phyloP scores from a whole-genome alignment of 2,888 invertebrate species.

The Patella depressa region DNA sequence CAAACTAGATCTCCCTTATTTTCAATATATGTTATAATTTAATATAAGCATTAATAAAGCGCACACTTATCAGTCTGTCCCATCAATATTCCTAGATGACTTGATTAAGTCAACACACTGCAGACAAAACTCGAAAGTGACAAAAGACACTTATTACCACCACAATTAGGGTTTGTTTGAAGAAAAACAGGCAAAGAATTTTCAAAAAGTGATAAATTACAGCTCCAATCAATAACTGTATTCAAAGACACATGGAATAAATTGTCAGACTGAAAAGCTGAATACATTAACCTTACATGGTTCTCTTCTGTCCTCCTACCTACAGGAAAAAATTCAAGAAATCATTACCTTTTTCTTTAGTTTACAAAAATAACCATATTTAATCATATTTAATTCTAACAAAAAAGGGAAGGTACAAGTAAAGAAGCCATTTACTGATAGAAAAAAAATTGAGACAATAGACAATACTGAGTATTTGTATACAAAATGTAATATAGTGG shows the following conservation, averaged over 20 bases:
- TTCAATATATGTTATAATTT: slow-evolving; percentile 10
- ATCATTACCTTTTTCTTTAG: no score
- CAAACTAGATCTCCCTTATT: slow-evolving; percentile 5
- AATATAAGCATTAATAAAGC: slow-evolving; percentile 7
- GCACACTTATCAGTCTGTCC: slow-evolving; percentile 11
- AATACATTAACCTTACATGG: slow-evolving; percentile 5
- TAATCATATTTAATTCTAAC: no score
- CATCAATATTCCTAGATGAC: slow-evolving; percentile 8
- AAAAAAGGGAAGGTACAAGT: no score
- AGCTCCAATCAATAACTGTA: slow-evolving; percentile 7
- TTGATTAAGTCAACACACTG: slow-evolving; percentile 11
- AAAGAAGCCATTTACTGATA: no score
- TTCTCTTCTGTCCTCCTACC: no score
- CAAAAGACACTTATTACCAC: slow-evolving; percentile 13
- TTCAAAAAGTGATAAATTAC: slow-evolving; percentile 13
- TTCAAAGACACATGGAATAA: slow-evolving; percentile 10
- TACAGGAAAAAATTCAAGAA: no score
- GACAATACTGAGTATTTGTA: no score
- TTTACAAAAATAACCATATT: no score
- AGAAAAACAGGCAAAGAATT: slow-evolving; percentile 3
- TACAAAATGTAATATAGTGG: no score
- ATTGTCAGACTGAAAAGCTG: slow-evolving; percentile 3
- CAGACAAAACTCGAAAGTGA: slow-evolving; percentile 8
- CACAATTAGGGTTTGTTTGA: slow-evolving; percentile 11
- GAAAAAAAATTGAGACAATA: no score